phyloP scores from a whole-genome alignment of 2,888 invertebrate species.

The Strigamia transsilvanica region DNA sequence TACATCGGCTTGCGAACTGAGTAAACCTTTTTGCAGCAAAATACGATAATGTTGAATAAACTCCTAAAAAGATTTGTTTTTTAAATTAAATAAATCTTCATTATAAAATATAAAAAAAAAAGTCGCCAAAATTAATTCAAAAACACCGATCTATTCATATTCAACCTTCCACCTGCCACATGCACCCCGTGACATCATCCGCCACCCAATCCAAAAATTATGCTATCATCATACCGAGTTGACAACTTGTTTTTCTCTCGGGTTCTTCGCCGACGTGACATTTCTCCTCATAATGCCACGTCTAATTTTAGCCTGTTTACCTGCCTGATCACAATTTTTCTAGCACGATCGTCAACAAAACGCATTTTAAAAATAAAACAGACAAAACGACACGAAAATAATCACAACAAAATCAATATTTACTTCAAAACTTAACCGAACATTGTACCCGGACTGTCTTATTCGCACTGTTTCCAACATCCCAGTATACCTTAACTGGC shows the following conservation, averaged over 20 bases:
- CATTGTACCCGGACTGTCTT: conserved; percentile 93
- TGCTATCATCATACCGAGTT: background rate
- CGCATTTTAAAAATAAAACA: background rate
- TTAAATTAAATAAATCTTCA: conserved; percentile 24
- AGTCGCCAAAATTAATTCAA: background rate
- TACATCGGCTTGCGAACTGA: conserved; percentile 85
- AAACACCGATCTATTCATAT: background rate
- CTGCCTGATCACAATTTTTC: conserved; percentile 20
- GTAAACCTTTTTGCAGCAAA: conserved; percentile 83
- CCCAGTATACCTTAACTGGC: conserved; percentile 91
- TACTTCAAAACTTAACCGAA: conserved; percentile 84
- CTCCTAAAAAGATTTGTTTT: conserved; percentile 70
- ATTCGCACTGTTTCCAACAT: conserved; percentile 97
- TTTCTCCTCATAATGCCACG: background rate
- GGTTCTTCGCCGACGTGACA: background rate
- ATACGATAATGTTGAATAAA: conserved; percentile 93
- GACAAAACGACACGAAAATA: background rate
- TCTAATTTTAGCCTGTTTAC: conserved; percentile 34
- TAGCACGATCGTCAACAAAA: background rate
- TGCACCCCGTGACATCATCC: background rate
- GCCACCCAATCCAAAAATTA: conserved; percentile 12
- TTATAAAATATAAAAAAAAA: background rate
- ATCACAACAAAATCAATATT: background rate
- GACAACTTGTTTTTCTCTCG: background rate
- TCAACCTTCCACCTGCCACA: background rate